Percentiles rank a stretch among this genome's conserved stretches.
These are phyloP conservation scores for Cheirogaleus medius DNA, from an alignment of 2,113 vertebrate species.

Conservation along the genomic window DNA sequence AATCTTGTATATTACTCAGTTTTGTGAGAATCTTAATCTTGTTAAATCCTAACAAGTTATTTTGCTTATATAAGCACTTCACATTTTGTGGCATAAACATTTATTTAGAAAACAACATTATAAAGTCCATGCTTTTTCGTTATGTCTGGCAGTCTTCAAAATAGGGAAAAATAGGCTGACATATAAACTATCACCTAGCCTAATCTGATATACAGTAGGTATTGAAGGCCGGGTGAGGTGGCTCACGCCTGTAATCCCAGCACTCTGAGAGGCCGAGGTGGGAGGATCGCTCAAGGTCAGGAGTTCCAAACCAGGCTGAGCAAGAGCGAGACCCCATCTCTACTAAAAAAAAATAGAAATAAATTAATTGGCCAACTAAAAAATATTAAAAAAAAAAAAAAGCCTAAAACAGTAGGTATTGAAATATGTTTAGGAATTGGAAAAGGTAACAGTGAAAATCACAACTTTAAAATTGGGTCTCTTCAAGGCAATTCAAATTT, in stretches of 20 bases:
- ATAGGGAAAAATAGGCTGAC: neutral
- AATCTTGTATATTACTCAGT: neutral
- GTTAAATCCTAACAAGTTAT: neutral
- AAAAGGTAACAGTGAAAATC: slow-evolving; percentile 12
- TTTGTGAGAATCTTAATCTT: neutral
- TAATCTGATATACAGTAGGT: neutral
- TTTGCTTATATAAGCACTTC: slow-evolving; percentile 5
- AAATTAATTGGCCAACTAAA: too few relatives aligned
- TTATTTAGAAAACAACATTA: slow-evolving; percentile 35
- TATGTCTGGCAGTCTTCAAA: neutral
- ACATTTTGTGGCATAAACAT: slow-evolving; percentile 35
- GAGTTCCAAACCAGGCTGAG: too few relatives aligned
- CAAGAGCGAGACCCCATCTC: too few relatives aligned
- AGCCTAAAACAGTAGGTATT: neutral
- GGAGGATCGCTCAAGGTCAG: too few relatives aligned
- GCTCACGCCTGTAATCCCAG: too few relatives aligned
- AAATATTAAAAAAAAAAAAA: too few relatives aligned
- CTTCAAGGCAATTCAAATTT: slow-evolving; percentile 9
- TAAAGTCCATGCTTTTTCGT: neutral
- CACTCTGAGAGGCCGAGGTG: too few relatives aligned
- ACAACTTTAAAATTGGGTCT: slow-evolving; percentile 19
- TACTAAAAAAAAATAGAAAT: too few relatives aligned
- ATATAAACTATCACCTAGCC: slow-evolving; percentile 6
- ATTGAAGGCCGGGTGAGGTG: too few relatives aligned
- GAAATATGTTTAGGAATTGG: neutral